A percentile compares a stretch with the other conserved stretches of the same genome.
Evolutionary conservation across 2,113 vertebrate genomes (phyloP).

Genomic region (Miniopterus natalensis): DNA sequence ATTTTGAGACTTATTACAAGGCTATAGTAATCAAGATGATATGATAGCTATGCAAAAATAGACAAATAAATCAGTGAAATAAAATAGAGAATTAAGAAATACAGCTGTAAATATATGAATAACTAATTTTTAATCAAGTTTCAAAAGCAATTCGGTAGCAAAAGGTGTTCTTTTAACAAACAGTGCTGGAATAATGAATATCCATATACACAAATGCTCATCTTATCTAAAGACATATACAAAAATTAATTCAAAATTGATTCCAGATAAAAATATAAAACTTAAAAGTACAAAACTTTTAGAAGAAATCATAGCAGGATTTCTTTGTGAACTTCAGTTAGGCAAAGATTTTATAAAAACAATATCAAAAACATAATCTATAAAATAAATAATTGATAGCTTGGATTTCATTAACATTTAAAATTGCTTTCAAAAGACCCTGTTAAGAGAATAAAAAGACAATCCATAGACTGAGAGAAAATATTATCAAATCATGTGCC

Average conservation of each 20-base stretch:
- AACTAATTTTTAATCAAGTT: constrained; percentile 21
- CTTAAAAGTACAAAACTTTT: background rate
- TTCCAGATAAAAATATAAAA: constrained; percentile 5
- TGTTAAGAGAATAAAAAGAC: background rate
- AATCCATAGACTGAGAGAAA: background rate
- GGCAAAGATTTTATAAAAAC: background rate
- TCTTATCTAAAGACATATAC: background rate
- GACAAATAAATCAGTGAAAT: background rate
- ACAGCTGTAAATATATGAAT: background rate
- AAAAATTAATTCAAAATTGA: constrained; percentile 20
- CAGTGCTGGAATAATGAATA: background rate
- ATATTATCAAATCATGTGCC: background rate
- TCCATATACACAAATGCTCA: background rate
- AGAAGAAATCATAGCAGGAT: background rate
- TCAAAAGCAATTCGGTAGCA: background rate
- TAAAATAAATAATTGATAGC: constrained; percentile 18
- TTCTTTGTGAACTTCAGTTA: background rate
- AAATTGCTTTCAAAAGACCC: background rate
- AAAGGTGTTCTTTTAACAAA: constrained; percentile 29
- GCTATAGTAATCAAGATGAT: background rate
- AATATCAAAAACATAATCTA: background rate
- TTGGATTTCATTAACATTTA: background rate
- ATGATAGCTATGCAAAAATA: background rate
- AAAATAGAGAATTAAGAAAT: background rate
- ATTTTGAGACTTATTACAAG: constrained; percentile 10